Evolutionary conservation across 2,113 vertebrate species (phyloP).

Genomic region (Tachysurus fulvidraco): DNA sequence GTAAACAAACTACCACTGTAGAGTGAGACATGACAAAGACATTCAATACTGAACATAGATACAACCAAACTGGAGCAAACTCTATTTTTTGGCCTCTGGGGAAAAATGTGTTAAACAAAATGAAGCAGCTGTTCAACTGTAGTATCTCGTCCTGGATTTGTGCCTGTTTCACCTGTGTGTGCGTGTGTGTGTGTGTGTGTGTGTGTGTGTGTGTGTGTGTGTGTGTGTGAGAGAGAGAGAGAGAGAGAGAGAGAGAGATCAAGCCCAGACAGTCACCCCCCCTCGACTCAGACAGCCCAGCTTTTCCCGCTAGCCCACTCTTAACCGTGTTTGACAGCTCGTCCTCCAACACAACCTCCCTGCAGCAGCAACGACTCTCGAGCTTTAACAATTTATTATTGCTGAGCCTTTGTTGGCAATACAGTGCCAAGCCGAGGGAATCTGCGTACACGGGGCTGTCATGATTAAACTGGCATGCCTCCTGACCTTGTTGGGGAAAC

Average conservation of each 20-base stretch:
- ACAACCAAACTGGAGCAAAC: too few species aligned
- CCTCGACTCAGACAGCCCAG: slow-evolving; percentile 29
- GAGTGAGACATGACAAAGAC: too few species aligned
- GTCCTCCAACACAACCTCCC: slow-evolving; percentile 49
- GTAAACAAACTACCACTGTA: too few species aligned
- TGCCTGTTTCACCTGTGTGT: neutral
- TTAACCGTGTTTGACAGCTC: slow-evolving; percentile 54
- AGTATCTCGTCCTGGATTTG: neutral
- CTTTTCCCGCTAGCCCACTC: slow-evolving; percentile 31
- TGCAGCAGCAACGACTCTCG: slow-evolving; percentile 41
- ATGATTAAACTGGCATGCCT: slow-evolving; percentile 45
- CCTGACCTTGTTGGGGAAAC: slow-evolving; percentile 44
- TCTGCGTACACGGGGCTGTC: neutral
- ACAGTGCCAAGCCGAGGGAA: slow-evolving; percentile 51
- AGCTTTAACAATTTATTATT: slow-evolving; percentile 56
- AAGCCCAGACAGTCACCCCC: slow-evolving; percentile 36
- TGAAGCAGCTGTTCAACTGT: neutral
- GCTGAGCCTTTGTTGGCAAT: slow-evolving; percentile 55
- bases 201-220: neutral
- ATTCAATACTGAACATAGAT: too few species aligned
- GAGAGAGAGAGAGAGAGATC: slow-evolving; percentile 26
- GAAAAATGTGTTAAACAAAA: neutral
- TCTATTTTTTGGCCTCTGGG: too few species aligned
- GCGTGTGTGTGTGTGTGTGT: neutral
- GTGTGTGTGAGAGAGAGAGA: neutral